phyloP scores from a whole-genome alignment of 2,797 vertebrate genomes.

The Bufotes viridis region DNA sequence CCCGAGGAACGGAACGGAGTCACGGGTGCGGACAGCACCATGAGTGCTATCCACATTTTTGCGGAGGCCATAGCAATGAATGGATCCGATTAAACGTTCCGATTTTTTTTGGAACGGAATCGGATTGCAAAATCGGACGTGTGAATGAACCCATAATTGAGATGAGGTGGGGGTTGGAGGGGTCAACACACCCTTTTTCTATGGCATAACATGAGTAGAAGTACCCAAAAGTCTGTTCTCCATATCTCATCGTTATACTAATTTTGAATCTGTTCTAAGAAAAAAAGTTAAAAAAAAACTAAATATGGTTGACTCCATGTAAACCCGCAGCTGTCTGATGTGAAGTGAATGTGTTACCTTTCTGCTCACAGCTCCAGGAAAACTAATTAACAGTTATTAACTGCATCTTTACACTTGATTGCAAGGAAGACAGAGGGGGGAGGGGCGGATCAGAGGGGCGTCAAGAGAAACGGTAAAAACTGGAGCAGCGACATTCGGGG shows the following conservation, averaged over 20 bases:
- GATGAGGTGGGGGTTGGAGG: background rate
- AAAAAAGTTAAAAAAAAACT: background rate
- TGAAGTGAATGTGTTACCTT: background rate
- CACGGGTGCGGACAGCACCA: no score
- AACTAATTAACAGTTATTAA: constrained; percentile 38
- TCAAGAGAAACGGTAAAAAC: background rate
- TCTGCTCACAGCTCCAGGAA: background rate
- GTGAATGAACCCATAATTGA: no score
- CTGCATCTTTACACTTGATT: constrained; percentile 1
- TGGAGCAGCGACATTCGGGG: background rate
- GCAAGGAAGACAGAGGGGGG: background rate
- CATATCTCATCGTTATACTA: background rate
- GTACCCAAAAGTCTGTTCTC: background rate
- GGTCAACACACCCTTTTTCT: background rate
- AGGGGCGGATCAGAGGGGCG: background rate
- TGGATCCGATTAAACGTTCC: no score
- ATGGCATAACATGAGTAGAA: background rate
- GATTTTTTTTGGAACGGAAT: no score
- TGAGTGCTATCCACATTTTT: no score
- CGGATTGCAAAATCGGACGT: no score
- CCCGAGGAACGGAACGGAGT: no score
- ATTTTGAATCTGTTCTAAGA: background rate
- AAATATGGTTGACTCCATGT: background rate
- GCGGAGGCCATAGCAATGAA: no score
- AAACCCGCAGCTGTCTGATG: background rate